A percentile compares a stretch with the other conserved stretches of the same genome.
Evolutionary conservation across 2,797 vertebrate genomes (phyloP).

Genomic region (Periophthalmus magnuspinnatus): DNA sequence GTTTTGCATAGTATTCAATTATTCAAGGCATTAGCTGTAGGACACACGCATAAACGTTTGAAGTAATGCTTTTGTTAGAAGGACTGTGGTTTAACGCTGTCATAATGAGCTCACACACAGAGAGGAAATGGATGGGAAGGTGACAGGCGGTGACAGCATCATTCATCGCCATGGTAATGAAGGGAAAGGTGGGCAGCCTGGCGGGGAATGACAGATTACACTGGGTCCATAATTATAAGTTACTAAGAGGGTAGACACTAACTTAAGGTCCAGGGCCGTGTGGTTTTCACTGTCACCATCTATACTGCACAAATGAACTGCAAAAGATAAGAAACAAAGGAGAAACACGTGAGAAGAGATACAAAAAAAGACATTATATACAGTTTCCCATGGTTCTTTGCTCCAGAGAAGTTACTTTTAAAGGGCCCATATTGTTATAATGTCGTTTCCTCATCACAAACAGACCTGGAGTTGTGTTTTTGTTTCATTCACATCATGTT

Average conservation of each 20-base stretch:
- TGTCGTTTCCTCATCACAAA: too few species aligned
- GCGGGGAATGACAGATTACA: conserved; percentile 63
- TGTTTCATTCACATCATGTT: too few species aligned
- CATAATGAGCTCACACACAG: conserved; percentile 16
- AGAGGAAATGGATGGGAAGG: conserved; percentile 37
- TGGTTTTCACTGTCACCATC: conserved; percentile 89
- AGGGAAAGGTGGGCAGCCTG: conserved; percentile 34
- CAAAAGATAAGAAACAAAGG: conserved; percentile 30
- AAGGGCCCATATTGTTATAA: too few species aligned
- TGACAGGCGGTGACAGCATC: conserved; percentile 49
- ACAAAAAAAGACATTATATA: too few species aligned
- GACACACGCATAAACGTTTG: conserved; percentile 29
- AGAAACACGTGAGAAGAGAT: too few species aligned
- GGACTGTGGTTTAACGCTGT: conserved; percentile 20
- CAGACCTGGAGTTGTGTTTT: too few species aligned
- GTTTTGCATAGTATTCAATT: not conserved
- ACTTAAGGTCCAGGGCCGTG: conserved; percentile 92
- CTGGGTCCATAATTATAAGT: conserved; percentile 71
- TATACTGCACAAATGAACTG: conserved; percentile 93
- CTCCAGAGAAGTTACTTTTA: too few species aligned
- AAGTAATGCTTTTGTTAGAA: conserved; percentile 29
- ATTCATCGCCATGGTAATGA: conserved; percentile 56
- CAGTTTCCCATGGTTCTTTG: too few species aligned
- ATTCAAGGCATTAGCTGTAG: not conserved
- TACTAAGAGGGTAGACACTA: conserved; percentile 76